These are phyloP conservation scores for Thamnophis elegans DNA, from an alignment of 2,797 vertebrate genomes.

Conservation along the genomic window DNA sequence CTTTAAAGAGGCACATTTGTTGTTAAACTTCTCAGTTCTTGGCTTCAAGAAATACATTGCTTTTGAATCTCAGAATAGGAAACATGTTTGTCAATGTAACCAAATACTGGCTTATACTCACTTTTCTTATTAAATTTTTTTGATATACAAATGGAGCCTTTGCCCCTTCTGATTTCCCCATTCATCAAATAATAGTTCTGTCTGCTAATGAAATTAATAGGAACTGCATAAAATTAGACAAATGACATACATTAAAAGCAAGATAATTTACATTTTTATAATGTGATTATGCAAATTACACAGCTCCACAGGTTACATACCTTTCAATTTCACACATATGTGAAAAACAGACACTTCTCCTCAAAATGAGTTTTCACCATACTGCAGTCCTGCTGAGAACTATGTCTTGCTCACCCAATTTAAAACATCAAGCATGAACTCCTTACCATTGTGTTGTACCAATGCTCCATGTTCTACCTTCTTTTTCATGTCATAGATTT, in stretches of 20 bases:
- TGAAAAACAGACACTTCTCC: background rate
- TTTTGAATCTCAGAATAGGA: background rate
- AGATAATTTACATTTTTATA: background rate
- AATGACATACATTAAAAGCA: background rate
- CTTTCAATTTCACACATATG: background rate
- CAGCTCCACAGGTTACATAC: background rate
- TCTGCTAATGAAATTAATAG: background rate
- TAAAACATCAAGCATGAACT: background rate
- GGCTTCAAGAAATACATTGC: background rate
- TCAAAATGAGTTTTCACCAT: background rate
- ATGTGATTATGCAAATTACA: background rate
- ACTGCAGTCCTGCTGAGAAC: background rate
- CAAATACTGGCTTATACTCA: background rate
- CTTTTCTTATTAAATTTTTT: background rate
- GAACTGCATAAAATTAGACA: background rate
- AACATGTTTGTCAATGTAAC: background rate
- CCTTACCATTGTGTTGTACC: conserved; percentile 88
- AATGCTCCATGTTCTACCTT: conserved; percentile 85
- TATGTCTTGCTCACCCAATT: background rate
- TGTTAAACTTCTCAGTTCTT: background rate
- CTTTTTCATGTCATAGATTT: conserved; percentile 94
- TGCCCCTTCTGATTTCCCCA: background rate
- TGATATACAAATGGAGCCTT: background rate
- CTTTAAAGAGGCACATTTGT: background rate
- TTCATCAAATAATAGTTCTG: background rate